These are phyloP conservation scores for Mercenaria mercenaria DNA, from an alignment of 1,140 invertebrate species.

Conservation along the genomic window DNA sequence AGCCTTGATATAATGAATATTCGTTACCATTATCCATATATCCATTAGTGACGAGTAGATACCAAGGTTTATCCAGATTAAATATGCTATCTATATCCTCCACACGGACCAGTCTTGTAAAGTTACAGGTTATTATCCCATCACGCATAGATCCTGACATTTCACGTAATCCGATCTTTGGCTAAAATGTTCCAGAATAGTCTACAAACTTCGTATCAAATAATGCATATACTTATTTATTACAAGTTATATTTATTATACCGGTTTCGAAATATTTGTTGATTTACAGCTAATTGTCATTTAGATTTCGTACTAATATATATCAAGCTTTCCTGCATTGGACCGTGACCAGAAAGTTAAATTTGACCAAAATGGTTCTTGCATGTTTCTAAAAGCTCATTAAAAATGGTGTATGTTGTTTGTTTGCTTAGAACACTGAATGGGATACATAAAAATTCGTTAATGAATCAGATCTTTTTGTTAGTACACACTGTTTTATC, in stretches of 20 bases:
- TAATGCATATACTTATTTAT: background rate
- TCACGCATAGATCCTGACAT: background rate
- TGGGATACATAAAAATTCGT: too few species aligned
- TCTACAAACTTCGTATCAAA: background rate
- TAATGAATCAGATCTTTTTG: too few species aligned
- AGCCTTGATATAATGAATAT: too few species aligned
- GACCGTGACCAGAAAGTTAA: too few species aligned
- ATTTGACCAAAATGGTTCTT: too few species aligned
- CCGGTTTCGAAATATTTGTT: background rate
- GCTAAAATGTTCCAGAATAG: background rate
- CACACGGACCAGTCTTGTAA: conserved; percentile 21
- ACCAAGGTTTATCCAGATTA: conserved; percentile 37
- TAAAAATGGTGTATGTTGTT: too few species aligned
- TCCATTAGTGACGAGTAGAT: conserved; percentile 31
- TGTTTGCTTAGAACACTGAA: too few species aligned
- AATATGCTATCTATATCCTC: conserved; percentile 4
- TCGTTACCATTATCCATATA: conserved; percentile 33
- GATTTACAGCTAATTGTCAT: background rate
- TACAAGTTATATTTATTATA: background rate
- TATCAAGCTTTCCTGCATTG: too few species aligned
- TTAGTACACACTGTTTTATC: too few species aligned
- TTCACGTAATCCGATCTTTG: background rate
- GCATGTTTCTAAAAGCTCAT: too few species aligned
- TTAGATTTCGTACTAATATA: too few species aligned
- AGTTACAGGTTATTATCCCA: conserved; percentile 27